Base-by-base conservation (phyloP, 2,888 invertebrate genomes). In the Cetonia aurata region DNA sequence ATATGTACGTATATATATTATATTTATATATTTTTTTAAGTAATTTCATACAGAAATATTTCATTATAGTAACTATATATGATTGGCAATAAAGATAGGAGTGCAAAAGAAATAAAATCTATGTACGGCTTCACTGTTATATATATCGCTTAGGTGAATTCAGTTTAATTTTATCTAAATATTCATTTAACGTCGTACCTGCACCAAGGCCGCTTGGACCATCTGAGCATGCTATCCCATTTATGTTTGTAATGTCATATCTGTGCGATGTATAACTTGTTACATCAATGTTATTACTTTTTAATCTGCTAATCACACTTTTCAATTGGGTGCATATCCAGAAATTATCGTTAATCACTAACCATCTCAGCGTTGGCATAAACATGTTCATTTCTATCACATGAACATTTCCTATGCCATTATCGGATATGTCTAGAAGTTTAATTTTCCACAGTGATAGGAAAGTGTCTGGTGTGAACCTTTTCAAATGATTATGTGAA, bases 221-320 rank as follows among this genome's bases (percentile, higher is more conserved):
- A 56, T 81, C 78, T 8, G 78, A 77, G 70, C 84, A 84, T 48
- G 80, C 82, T 55, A 83, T 79, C 0, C 83, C 83, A 53, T 80
- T 79, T 57, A 83, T 77, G 72, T 83, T 83, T 53, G 79, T 81
- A 19, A 81, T 77, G 15, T 81, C 76, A 73, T 79, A 83, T 46
- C 78, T 74, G 6, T 78, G 77, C 33, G 69, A 68, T 6, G 73
- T 71, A 53, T 78, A 80, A 41, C 76, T 77, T 6, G 80, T 77
- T 10, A 77, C 75, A 68, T 75, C 74, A 10, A 83, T 74, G 42
- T 74, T 71, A 19, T 78, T 77, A 12, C 59, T 75, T 70, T 80
- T 80, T 50, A 82, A 79, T 74, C 78, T 79, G 69, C 76, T 77
- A 13, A 84, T 69, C 12, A 81, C 68, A 70, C 79, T 80, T 19